Base-by-base conservation (phyloP, 2,113 vertebrate species). In the Chaetodon auriga region DNA sequence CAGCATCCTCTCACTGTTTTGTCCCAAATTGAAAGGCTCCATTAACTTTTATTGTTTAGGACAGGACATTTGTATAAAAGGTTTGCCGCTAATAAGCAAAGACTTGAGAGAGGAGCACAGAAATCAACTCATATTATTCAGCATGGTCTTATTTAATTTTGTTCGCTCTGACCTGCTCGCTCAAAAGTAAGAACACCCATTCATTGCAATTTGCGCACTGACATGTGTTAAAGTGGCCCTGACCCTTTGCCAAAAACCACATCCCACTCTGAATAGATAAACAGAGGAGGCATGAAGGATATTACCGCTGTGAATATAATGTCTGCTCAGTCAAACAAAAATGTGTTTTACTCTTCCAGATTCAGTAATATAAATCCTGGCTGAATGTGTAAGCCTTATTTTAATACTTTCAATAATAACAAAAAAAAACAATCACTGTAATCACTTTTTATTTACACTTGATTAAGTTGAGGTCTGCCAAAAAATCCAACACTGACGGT, bases 211-310 rank as follows among this genome's bases (percentile, higher is more conserved):
- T 66, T 70, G 54, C 46, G 63, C 14, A 55, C 16, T 7, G 53
- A 53, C 19, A 69, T 46, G 25, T 48, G 58, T 57, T 75, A 18
- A 74, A 75, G 60, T 70, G 68, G 48, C 19, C 18, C 14, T 80
- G 55, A 80, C 77, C 87, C 72, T 68, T 54, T 62, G 57, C 68
- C 49, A 75, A 65, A 57, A 68, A 62, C 16, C 35, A 71, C 68
- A 64, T 53, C 53, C 14, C n/a, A 60, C 36, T 65, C 25, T 51
- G 60, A 82, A 72, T 49, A 71, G 14, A 68, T 53, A 82, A 64
- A 72, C 23, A 82, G 46, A 48, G 15, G 38, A 74, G 25, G 46
- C 30, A 58, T 70, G 66, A 69, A 65, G n/a, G 2, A 53, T 45
- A 73, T 61, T 30, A 36, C 16, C 11, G 6, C 35, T 55, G 46